Percentiles rank a stretch among this genome's conserved stretches.
phyloP scores from a whole-genome alignment of 2,797 vertebrate genomes.

The Poeciliopsis presidionis region DNA sequence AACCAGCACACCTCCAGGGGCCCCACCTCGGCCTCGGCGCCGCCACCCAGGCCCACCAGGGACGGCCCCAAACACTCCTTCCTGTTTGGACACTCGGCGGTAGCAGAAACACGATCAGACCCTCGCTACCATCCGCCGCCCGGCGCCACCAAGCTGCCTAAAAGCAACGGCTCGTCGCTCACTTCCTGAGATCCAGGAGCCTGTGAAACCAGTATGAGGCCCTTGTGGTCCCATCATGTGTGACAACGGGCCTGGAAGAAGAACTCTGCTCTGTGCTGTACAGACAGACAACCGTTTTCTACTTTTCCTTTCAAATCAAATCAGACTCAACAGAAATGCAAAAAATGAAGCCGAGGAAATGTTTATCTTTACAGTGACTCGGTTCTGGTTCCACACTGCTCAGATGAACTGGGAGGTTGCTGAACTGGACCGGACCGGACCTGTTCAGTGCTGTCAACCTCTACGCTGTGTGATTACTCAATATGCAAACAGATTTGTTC shows the following conservation, averaged over 20 bases:
- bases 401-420: neutral
- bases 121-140: conserved; percentile 62
- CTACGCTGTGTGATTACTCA: conserved; percentile 10
- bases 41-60: conserved; percentile 42
- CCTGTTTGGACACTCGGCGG: conserved; percentile 75
- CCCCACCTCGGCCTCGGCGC: neutral
- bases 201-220: neutral
- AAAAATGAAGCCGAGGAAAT: neutral
- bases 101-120: conserved; percentile 55
- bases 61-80: conserved; percentile 81
- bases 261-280: neutral
- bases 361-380: neutral
- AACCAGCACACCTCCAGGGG: conserved; percentile 57
- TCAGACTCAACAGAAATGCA: neutral
- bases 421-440: neutral
- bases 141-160: conserved; percentile 74
- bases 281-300: neutral
- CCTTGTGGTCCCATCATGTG: neutral
- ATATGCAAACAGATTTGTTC: conserved; percentile 6
- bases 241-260: neutral
- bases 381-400: conserved; percentile 20
- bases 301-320: neutral
- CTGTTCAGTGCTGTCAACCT: neutral
- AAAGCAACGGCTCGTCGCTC: conserved; percentile 69
- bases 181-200: conserved; percentile 60